A percentile compares a stretch with the other conserved stretches of the same genome.
Conservation (phyloP, 2,888 invertebrate species). For the Hypsopygia costalis region DNA sequence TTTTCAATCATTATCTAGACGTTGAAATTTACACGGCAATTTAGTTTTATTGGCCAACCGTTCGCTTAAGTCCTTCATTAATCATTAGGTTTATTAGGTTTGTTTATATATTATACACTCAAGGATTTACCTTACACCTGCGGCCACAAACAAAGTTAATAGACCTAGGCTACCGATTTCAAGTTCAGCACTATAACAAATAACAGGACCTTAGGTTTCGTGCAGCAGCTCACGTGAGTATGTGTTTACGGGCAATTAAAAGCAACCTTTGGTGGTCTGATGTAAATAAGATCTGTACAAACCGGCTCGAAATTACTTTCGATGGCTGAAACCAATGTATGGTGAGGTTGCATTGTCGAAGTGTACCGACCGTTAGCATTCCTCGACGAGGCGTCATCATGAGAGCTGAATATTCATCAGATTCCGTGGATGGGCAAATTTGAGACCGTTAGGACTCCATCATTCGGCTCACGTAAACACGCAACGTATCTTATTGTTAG, state of each 20-base stretch:
- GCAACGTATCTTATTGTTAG: constrained; percentile 38
- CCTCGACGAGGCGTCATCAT: constrained; percentile 58
- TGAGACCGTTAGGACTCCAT: constrained; percentile 51
- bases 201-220: not conserved
- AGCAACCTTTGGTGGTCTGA: constrained; percentile 24
- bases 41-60: not conserved
- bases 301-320: constrained; percentile 48
- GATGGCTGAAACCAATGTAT: constrained; percentile 35
- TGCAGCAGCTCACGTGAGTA: constrained; percentile 17
- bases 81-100: not conserved
- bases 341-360: constrained; percentile 46
- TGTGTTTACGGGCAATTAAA: constrained; percentile 32
- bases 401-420: constrained; percentile 70
- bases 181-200: not conserved
- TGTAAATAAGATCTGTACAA: constrained; percentile 39
- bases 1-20: too few species aligned
- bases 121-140: too few species aligned
- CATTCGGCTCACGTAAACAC: constrained; percentile 51
- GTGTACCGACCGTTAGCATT: constrained; percentile 71
- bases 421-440: constrained; percentile 57
- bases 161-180: not conserved
- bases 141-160: too few species aligned
- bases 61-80: not conserved
- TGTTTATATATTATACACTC: too few species aligned
- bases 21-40: too few species aligned